phyloP scores from a whole-genome alignment of 2,113 vertebrate species.

The Cathartes aura region DNA sequence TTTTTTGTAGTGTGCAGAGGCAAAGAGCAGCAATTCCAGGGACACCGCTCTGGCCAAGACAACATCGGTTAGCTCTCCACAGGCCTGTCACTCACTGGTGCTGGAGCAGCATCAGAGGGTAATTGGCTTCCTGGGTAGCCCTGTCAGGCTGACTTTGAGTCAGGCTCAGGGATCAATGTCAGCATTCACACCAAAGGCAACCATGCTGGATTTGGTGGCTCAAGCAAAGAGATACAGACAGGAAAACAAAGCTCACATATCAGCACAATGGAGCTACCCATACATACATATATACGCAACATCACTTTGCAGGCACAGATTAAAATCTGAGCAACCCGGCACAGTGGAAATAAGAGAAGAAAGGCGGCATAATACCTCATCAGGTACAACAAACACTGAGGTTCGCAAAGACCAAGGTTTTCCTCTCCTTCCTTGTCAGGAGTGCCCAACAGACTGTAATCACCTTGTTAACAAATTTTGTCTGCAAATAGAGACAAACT shows the following conservation, averaged over 20 bases:
- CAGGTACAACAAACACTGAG: background rate
- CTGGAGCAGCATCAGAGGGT: background rate
- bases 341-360: background rate
- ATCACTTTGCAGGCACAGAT: background rate
- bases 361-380: background rate
- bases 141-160: background rate
- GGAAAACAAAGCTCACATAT: background rate
- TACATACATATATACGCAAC: accelerated
- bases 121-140: background rate
- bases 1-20: background rate
- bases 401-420: background rate
- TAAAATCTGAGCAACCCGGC: background rate
- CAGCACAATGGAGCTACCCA: background rate
- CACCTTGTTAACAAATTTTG: background rate
- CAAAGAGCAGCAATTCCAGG: background rate
- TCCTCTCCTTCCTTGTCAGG: background rate
- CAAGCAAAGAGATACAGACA: background rate
- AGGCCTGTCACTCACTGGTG: background rate
- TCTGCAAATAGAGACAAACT: background rate
- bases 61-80: background rate
- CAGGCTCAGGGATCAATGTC: background rate
- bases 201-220: accelerated
- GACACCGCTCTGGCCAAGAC: background rate
- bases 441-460: background rate
- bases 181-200: background rate